phyloP scores from a whole-genome alignment of 1,140 invertebrate species.

The Nasonia giraulti region DNA sequence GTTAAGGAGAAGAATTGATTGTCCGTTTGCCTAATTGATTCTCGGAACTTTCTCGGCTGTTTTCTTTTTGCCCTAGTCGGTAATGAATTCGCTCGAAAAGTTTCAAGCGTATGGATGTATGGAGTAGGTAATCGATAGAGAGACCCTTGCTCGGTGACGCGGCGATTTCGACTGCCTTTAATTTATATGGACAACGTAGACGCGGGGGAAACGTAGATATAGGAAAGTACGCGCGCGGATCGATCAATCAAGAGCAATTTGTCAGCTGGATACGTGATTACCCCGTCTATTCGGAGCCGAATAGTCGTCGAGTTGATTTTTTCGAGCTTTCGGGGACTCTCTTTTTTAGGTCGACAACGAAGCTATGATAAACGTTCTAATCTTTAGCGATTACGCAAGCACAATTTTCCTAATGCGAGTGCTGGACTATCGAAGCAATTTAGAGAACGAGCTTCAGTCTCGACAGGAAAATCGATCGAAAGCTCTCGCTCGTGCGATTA shows the following conservation, averaged over 20 bases:
- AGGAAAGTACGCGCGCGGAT: no score
- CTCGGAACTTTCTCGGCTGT: neutral
- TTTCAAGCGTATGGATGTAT: neutral
- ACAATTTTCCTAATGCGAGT: neutral
- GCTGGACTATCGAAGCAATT: no score
- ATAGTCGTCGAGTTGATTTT: no score
- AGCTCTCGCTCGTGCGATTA: no score
- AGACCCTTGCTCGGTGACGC: neutral
- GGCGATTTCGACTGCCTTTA: neutral
- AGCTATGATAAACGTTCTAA: no score
- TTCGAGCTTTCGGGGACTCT: no score
- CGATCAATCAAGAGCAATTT: no score
- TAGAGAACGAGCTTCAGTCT: no score
- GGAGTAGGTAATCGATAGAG: neutral
- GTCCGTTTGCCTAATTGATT: neutral
- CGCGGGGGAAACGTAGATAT: neutral
- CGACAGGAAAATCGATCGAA: no score
- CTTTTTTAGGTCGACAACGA: no score
- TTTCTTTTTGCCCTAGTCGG: neutral
- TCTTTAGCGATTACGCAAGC: no score
- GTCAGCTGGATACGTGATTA: no score
- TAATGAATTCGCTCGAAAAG: neutral
- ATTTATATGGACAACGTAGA: neutral
- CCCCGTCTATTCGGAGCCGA: neutral
- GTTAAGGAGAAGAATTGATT: neutral